A percentile compares a stretch with the other conserved stretches of the same genome.
Evolutionary conservation across 2,113 vertebrate species (phyloP).

Genomic region (Telmatochromis bifrenatus): DNA sequence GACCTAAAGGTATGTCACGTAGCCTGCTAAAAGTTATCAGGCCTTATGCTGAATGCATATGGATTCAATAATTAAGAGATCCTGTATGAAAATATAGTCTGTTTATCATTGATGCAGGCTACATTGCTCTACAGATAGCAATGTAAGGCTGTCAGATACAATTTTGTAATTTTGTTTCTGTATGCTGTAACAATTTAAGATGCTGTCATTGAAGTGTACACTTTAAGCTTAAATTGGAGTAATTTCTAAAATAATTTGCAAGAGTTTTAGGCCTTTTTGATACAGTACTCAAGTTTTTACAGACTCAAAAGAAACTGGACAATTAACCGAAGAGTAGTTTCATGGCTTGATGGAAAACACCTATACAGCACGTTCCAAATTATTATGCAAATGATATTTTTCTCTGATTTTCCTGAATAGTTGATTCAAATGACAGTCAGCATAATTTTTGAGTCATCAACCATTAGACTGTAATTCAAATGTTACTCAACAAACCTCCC

Average conservation of each 20-base stretch:
- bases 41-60: neutral
- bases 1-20: slow-evolving; percentile 84
- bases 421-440: neutral
- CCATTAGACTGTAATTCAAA: neutral
- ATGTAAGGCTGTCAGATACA: neutral
- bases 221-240: neutral
- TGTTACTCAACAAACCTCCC: neutral
- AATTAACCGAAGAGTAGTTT: neutral
- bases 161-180: neutral
- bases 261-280: neutral
- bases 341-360: neutral
- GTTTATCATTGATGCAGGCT: neutral
- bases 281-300: neutral
- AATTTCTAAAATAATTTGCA: neutral
- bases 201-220: neutral
- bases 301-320: neutral
- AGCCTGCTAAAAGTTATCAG: neutral
- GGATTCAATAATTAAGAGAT: neutral
- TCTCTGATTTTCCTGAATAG: neutral
- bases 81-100: neutral
- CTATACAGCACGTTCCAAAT: neutral
- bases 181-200: neutral
- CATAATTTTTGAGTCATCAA: neutral
- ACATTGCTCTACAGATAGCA: neutral
- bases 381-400: neutral